Percentiles rank a stretch among this genome's conserved stretches.
phyloP scores from a whole-genome alignment of 2,888 invertebrate genomes.

The Harpalus rubripes region DNA sequence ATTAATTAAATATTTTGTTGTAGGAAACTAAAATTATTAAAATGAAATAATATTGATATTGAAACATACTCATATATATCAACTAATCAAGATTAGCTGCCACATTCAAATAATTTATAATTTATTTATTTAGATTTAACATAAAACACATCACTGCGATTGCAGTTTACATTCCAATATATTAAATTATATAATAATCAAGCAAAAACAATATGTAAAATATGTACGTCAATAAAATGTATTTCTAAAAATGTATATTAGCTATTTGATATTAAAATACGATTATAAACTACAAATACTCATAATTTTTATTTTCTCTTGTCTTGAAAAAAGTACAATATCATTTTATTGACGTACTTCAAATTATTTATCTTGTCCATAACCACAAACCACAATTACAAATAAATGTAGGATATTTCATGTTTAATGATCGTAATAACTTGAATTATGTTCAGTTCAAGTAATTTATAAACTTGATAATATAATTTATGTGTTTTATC shows the following conservation, averaged over 20 bases:
- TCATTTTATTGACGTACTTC: not conserved
- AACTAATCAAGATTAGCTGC: not conserved
- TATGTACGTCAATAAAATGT: not conserved
- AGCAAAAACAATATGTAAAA: conserved; percentile 1
- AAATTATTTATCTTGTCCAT: not conserved
- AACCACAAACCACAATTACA: not conserved
- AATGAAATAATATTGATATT: not conserved
- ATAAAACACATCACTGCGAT: not conserved
- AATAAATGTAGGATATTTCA: not conserved
- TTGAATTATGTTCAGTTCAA: not conserved
- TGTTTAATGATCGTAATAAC: not conserved
- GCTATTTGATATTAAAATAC: not conserved
- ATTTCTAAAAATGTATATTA: too few species aligned
- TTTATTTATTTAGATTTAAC: not conserved
- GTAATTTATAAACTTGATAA: conserved; percentile 4
- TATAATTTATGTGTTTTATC: conserved; percentile 4
- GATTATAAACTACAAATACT: not conserved
- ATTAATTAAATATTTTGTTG: too few species aligned
- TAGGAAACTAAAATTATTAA: not conserved
- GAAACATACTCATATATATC: not conserved
- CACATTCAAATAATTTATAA: not conserved
- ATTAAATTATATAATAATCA: not conserved
- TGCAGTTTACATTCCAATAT: not conserved
- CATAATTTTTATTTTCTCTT: not conserved
- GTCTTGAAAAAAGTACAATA: not conserved